Base-by-base conservation (phyloP, 2,888 invertebrate species). In the Drosophila anceps region DNA sequence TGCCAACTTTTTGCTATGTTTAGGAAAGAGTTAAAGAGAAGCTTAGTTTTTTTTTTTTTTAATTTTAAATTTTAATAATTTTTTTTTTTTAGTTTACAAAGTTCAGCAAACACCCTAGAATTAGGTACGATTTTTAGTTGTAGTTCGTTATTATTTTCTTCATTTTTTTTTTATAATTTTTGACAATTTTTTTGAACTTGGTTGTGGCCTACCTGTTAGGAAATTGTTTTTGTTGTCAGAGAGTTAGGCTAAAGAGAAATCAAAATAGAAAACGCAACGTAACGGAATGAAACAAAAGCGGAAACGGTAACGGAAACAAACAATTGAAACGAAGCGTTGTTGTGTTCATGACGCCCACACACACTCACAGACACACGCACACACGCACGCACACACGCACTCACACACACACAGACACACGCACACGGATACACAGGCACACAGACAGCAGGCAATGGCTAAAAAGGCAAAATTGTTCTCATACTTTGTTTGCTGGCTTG, bases 201-300 rank as follows among this genome's bases (percentile, higher is more conserved):
- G 15, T 46, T 27, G 24, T 64, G 57, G 50, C 81, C 81, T 81
- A 81, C 81, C 81, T 81, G 82, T 79, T 84, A 62, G 37, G 33
- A 64, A 50, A 62, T 64, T 24, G 54, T 64, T 29, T 62, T 48
- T 44, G 24, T 62, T 76, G 75, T 66, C 71, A 71, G 71, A 71
- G 71, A 65, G 57, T 77, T 64, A 73, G 69, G 73, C 69, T 69
- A 50, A 67, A 59, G 60, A 59, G 53, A 80, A 74, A 79, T 62
- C 29, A 61, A 69, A 76, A 54, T 18, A 68, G 54, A 64, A 66
- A 63, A 75, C 53, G 83, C 81, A 84, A 72, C 66, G 57, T 44
- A 81, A 83, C 67, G 69, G 65, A 75, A 73, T 63, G 48, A 69
- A 76, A 76, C 75, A 73, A 60, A 76, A 76, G 79, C 80, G 63